Evolutionary conservation across 2,888 invertebrate species (phyloP), one percentile per base, ranked within the genome.

Genomic region (Antheraea yamamai): DNA sequence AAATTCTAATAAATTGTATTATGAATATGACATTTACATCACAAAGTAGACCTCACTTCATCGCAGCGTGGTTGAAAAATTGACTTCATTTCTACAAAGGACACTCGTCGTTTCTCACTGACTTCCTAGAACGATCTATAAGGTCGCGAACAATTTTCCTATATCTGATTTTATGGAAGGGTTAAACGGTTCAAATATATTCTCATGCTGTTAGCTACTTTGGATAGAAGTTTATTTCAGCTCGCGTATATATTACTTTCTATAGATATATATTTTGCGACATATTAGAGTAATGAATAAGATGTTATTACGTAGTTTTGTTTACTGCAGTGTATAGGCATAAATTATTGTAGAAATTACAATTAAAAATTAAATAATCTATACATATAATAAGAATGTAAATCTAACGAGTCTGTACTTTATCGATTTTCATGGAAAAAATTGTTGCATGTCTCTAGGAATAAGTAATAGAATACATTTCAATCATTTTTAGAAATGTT

Each of bases 21-120:
- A 61, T 0, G n/a, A 61, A 12, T 61, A 68, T 68, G 68, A 68
- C 30, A 68, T 68, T 7, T 35, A 35, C 14, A 30, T 20, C 35
- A 35, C 35, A 68, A 35, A 47, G 47, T n/a, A 70, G 35, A 20
- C 35, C 39, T 70, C 66, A 35, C 7, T 39, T 70, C 58, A 47
- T 23, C 71, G 39, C 87, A 85, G 81, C 84, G 76, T 81, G 80
- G 78, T 83, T 84, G 85, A 89, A 88, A 89, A 89, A 90, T 89
- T 85, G 88, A 81, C 83, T 84, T 82, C 80, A 82, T 82, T 79
- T 81, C 81, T 77, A 74, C 74, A 79, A 82, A 78, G 78, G 81
- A 80, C 81, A 81, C 81, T 79, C 82, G 78, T 79, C 84, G 85
- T 87, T 87, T 85, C 86, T 87, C 84, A 86, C 85, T 84, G 81